Conservation (phyloP, 30 jellyfish, hydroid and myxozoan genomes). For the Turritopsis rubra region DNA sequence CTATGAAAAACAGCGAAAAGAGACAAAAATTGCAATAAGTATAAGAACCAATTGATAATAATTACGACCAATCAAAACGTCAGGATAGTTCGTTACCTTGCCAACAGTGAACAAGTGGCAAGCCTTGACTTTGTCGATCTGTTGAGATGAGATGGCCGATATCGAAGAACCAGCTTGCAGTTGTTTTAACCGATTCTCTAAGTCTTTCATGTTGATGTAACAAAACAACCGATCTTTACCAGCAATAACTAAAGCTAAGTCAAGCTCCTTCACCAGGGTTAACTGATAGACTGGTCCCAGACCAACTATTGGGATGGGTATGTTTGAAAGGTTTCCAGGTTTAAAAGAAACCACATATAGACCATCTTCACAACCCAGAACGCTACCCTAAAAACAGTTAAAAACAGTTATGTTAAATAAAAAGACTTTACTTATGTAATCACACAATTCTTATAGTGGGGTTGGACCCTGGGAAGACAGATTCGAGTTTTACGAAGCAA, state of each 20-base stretch:
- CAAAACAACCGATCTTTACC: constrained; percentile 81
- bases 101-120: constrained; percentile 85
- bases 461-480: too few relatives aligned
- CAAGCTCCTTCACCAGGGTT: constrained; percentile 46
- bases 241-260: constrained; percentile 46
- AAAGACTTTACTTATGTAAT: background rate
- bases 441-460: too few relatives aligned
- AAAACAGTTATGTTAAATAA: background rate
- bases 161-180: constrained; percentile 28
- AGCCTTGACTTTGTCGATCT: constrained; percentile 59
- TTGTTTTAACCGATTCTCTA: constrained; percentile 71
- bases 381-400: constrained; percentile 51
- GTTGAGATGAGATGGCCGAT: constrained; percentile 30
- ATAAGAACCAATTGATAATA: background rate
- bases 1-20: constrained; percentile 26
- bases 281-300: constrained; percentile 73
- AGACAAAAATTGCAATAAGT: background rate
- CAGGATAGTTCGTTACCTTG: constrained; percentile 38
- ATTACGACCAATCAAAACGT: background rate
- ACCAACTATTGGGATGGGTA: constrained; percentile 72
- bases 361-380: constrained; percentile 90
- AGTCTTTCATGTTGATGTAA: constrained; percentile 57
- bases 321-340: constrained; percentile 39
- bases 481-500: too few relatives aligned
- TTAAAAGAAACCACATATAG: constrained; percentile 44